Conservation (phyloP, 2,113 vertebrate genomes). For the Ictalurus punctatus region DNA sequence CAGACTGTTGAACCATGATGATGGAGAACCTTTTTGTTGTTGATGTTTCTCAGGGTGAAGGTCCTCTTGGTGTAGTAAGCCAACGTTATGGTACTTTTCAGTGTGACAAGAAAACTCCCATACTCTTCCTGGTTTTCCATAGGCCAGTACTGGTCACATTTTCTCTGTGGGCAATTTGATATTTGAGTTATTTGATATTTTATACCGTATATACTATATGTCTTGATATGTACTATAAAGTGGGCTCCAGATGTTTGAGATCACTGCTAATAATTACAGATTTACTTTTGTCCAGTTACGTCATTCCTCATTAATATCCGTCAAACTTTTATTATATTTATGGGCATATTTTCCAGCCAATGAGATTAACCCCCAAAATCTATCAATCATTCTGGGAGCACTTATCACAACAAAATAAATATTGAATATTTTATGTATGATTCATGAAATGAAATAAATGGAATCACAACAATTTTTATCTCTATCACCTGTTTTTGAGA, state of each 20-base stretch:
- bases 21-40: constrained; percentile 82
- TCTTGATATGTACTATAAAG: not conserved
- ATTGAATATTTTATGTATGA: not conserved
- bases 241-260: not conserved
- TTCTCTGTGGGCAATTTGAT: constrained; percentile 76
- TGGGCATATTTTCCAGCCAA: not conserved
- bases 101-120: constrained; percentile 84
- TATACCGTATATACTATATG: not conserved
- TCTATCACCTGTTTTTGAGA: not conserved
- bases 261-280: not conserved
- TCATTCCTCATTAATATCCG: not conserved
- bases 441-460: not conserved
- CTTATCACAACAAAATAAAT: not conserved
- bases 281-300: not conserved
- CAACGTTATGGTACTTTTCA: constrained; percentile 79
- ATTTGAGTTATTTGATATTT: not conserved
- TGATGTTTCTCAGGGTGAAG: constrained; percentile 84
- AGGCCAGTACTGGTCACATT: constrained; percentile 67
- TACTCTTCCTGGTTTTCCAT: constrained; percentile 88
- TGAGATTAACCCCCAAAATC: not conserved
- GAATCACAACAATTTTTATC: not conserved
- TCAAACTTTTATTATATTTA: too few relatives aligned
- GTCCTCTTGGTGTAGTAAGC: constrained; percentile 90
- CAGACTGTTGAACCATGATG: not conserved
- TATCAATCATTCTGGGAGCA: not conserved